Conservation (phyloP, 2,113 vertebrate genomes). For the Naja naja region DNA sequence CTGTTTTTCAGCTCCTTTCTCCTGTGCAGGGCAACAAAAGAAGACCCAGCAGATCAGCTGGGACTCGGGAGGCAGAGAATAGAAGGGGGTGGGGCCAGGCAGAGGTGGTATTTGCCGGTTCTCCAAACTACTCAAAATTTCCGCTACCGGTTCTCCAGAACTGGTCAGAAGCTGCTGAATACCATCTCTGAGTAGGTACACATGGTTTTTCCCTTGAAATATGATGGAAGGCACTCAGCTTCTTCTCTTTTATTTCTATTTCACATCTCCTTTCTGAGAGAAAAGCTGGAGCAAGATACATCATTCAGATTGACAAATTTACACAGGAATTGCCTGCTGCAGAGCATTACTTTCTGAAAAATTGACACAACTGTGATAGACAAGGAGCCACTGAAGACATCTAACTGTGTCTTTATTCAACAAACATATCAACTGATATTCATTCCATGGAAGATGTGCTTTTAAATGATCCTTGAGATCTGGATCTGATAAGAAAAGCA, state of each 20-base stretch:
- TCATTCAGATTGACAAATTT: neutral
- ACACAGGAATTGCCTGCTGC: neutral
- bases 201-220: slow-evolving; percentile 7
- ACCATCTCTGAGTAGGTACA: neutral
- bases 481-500: neutral
- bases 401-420: neutral
- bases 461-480: neutral
- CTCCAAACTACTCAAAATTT: too few relatives aligned
- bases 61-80: too few relatives aligned
- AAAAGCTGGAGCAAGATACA: neutral
- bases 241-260: slow-evolving; percentile 10
- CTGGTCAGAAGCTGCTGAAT: too few relatives aligned
- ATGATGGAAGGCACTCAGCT: neutral
- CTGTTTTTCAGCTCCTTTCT: too few relatives aligned
- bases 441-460: neutral
- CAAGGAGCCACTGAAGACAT: neutral
- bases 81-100: too few relatives aligned
- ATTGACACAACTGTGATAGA: neutral
- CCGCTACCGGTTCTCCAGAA: too few relatives aligned
- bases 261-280: neutral
- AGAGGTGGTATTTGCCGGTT: too few relatives aligned
- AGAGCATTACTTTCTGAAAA: neutral
- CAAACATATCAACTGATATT: neutral
- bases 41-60: too few relatives aligned
- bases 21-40: too few relatives aligned